Base-by-base conservation (phyloP, 2,797 vertebrate species). In the Liparis tanakae region DNA sequence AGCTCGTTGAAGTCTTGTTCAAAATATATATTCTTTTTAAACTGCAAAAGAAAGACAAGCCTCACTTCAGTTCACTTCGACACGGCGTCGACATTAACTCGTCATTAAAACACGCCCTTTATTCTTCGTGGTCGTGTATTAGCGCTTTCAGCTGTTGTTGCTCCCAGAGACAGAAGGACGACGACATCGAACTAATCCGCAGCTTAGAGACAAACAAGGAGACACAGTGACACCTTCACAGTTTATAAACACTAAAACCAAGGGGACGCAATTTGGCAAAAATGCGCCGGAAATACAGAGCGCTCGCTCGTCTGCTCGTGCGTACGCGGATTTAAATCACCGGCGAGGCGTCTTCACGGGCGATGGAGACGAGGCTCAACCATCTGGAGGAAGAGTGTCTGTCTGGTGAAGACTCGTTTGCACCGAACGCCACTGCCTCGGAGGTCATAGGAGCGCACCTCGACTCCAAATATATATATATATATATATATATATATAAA, bases 301-400 rank as follows among this genome's bases (percentile, higher is more conserved):
- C 54, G 33, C 9, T 55, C 59, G 50, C 60, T 56, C 6, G 25
- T 75, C 84, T 90, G 86, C 73, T 88, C 88, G 89, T 89, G 65
- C 53, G 41, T n/a, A n/a, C n/a, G n/a, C n/a, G n/a, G n/a, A n/a
- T n/a, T 87, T 90, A 69, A 87, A 90, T 88, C 87, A 70, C 72
- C 9, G 33, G 20, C 58, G 25, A 30, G 25, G 25, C 25, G 25
- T 84, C 72, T 39, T 43, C 72, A 63, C 67, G 68, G 69, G 79
- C 74, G 41, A 3, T 67, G 69, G 56, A 59, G 66, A 65, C 65
- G 70, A 80, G 83, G 71, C 74, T 70, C 58, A 84, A 68, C 36
- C 63, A 67, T 69, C 55, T 70, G 36, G 8, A 17, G 39, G 72
- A 63, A 63, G 56, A 53, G 58, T 33, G 7, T 59, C 60, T 17